Evolutionary conservation across 2,888 invertebrate genomes (phyloP).

Genomic region (Drosophila subquinaria): DNA sequence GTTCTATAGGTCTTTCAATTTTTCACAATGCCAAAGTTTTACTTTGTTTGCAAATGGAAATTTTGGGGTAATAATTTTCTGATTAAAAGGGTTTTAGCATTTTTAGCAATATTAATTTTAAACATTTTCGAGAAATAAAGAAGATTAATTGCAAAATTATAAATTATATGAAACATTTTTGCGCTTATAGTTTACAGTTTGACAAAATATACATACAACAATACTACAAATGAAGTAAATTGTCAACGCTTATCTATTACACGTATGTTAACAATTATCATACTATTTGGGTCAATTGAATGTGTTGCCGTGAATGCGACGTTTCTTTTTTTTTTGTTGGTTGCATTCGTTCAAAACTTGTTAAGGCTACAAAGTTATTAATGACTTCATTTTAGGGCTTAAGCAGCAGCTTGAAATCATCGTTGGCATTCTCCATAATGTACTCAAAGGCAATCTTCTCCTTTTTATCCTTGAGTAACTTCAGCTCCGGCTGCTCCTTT

Average conservation of each 20-base stretch:
- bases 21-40: conserved; percentile 29
- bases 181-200: conserved; percentile 47
- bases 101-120: conserved; percentile 8
- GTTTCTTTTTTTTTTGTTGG: background rate
- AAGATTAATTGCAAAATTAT: conserved; percentile 13
- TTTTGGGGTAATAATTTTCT: conserved; percentile 19
- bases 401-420: conserved; percentile 84
- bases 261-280: conserved; percentile 33
- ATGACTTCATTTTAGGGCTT: conserved; percentile 71
- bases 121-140: conserved; percentile 20
- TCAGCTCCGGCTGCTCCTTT: conserved; percentile 74
- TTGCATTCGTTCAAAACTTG: conserved; percentile 10
- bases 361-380: conserved; percentile 26
- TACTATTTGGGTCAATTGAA: conserved; percentile 26
- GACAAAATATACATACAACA: conserved; percentile 33
- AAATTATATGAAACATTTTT: conserved; percentile 32
- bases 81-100: background rate
- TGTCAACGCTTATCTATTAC: conserved; percentile 14
- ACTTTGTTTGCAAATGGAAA: conserved; percentile 22
- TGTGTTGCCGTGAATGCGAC: conserved; percentile 19
- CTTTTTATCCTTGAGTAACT: conserved; percentile 85
- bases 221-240: conserved; percentile 28
- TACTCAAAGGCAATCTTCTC: conserved; percentile 86
- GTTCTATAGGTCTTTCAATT: background rate
- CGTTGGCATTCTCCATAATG: conserved; percentile 84